Percentiles rank a stretch among this genome's conserved stretches.
phyloP scores from a whole-genome alignment of 2,797 vertebrate genomes.

The Rhabdophis nuchalis region DNA sequence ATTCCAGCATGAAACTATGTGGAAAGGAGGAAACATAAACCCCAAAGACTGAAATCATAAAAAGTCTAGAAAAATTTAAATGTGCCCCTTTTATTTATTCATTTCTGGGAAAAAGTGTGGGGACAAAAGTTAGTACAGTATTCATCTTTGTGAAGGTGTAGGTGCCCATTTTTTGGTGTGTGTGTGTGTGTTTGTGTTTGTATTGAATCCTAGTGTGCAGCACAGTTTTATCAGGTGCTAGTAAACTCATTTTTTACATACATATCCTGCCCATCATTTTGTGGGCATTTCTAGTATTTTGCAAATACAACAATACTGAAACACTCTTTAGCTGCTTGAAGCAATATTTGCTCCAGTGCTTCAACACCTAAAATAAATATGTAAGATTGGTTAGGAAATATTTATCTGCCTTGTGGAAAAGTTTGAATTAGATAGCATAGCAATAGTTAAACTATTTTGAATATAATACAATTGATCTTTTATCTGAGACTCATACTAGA shows the following conservation, averaged over 20 bases:
- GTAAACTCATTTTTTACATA: neutral
- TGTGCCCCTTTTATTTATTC: neutral
- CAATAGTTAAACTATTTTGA: slow-evolving; percentile 11
- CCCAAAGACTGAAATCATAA: neutral
- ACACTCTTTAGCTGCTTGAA: neutral
- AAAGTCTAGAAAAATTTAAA: neutral
- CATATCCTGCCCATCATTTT: neutral
- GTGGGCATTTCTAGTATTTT: neutral
- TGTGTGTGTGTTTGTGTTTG: too few relatives aligned
- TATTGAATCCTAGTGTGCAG: neutral
- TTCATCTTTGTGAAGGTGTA: neutral
- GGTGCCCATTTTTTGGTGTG: neutral
- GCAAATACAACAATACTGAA: slow-evolving; percentile 37
- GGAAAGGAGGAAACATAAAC: neutral
- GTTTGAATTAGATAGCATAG: slow-evolving; percentile 12
- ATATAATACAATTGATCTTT: slow-evolving; percentile 5
- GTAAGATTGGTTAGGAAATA: slow-evolving; percentile 3
- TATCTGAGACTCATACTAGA: slow-evolving; percentile 20
- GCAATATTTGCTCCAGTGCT: neutral
- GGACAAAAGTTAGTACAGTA: neutral
- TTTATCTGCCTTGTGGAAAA: neutral
- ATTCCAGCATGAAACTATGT: neutral
- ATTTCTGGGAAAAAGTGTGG: neutral
- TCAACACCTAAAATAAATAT: slow-evolving; percentile 40
- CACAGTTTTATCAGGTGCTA: neutral